phyloP scores from a whole-genome alignment of 2,888 invertebrate species.

The Neoaliturus tenellus region DNA sequence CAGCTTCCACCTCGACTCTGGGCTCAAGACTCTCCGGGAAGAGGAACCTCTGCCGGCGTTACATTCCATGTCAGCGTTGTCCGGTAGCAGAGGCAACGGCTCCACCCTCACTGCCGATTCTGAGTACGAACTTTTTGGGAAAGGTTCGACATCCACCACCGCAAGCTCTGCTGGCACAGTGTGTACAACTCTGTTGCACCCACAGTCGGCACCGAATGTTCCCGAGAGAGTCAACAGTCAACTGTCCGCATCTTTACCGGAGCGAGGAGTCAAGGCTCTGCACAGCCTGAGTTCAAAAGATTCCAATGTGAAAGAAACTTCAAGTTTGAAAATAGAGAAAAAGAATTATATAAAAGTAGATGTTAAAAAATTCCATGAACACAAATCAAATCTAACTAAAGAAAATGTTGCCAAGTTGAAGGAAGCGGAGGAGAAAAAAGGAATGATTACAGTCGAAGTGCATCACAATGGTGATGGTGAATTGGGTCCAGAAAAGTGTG shows the following conservation, averaged over 20 bases:
- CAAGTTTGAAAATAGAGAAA: slow-evolving; percentile 64
- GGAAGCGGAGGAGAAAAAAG: slow-evolving; percentile 61
- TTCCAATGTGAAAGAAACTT: slow-evolving; percentile 61
- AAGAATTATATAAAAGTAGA: slow-evolving; percentile 63
- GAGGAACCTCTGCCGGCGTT: slow-evolving; percentile 80
- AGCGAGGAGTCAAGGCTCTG: slow-evolving; percentile 61
- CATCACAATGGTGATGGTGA: slow-evolving; percentile 70
- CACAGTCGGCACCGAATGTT: slow-evolving; percentile 80
- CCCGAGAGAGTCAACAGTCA: slow-evolving; percentile 85
- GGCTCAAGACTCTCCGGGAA: slow-evolving; percentile 90
- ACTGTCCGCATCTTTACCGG: slow-evolving; percentile 64
- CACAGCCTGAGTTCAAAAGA: slow-evolving; percentile 53
- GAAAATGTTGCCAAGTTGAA: slow-evolving; percentile 63
- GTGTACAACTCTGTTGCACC: slow-evolving; percentile 87
- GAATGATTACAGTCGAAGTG: slow-evolving; percentile 65
- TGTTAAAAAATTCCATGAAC: slow-evolving; percentile 59
- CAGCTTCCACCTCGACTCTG: slow-evolving; percentile 97
- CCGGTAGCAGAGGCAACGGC: slow-evolving; percentile 80
- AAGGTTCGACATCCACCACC: slow-evolving; percentile 90
- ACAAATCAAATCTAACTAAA: slow-evolving; percentile 62
- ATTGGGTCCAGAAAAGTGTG: slow-evolving; percentile 71
- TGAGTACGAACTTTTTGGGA: slow-evolving; percentile 94
- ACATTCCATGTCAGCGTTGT: slow-evolving; percentile 82
- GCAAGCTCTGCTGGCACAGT: slow-evolving; percentile 94
- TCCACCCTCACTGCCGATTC: slow-evolving; percentile 82